Evolutionary conservation across 2,888 invertebrate species (phyloP), one percentile per base, ranked within the genome.

Genomic region (Neoscelio sp.): DNA sequence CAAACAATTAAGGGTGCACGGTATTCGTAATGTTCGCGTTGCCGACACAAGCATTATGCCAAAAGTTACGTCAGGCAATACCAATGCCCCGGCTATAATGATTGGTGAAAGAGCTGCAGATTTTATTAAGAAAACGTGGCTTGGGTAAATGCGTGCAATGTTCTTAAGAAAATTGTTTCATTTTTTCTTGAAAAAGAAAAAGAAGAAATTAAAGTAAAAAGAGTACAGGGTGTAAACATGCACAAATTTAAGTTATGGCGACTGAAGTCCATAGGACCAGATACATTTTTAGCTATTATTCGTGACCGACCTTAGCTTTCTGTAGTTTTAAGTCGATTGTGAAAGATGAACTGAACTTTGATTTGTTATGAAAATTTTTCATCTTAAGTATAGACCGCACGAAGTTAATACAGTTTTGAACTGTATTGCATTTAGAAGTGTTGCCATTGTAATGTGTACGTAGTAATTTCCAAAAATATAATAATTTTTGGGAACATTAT

Each of bases 31-130:
- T 0, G 89, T 93, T 0, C 85, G 93, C 44, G 92, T 93, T 3
- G 92, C 92, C n/a, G 93, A 93, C 77, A 92, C 92, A 0, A 92
- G 92, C 38, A 88, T 93, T 44, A 93, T 93, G 92, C 93, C 93
- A 0, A 86, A 83, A 60, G 92, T 93, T 1, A 91, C 92, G 1
- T 92, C 92, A 8, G 92, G 92, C n/a, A 92, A 93, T 77, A 92
- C 92, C 0, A 92, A 92, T 79, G 92, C 92, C 1, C 92, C 92
- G 0, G 90, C 91, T 6, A 91, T 92, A 28, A 93, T 93, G 92
- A 92, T 93, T 35, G 93, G 91, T 3, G 93, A 93, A 82, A 91
- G 92, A 78, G 92, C 91, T 1, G 91, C 92, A 0, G 92, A 92
- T 80, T 89, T 91, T 76, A 89, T 91, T 74, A 92, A 91, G 83